Base-by-base conservation (phyloP, 2,888 invertebrate species). In the Criorhina ranunculi region DNA sequence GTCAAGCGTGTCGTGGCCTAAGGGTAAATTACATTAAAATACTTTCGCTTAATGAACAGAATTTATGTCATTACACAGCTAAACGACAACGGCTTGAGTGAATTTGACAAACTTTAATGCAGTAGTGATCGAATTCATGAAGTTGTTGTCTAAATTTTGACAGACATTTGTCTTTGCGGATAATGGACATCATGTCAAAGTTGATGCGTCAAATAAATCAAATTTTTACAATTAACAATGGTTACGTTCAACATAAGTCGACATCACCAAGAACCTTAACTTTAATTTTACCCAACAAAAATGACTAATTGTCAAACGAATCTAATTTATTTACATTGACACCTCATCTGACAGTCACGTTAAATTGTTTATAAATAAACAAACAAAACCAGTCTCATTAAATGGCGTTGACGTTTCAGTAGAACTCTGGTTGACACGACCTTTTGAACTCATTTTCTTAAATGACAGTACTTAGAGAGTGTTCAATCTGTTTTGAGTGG, bases 21-120 rank as follows among this genome's bases (percentile, higher is more conserved):
- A 51, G 49, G 49, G 64, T 51, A 64, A 64, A 64, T 40, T 59
- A 60, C 60, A 72, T 60, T 72, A 40, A 60, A 46, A 49, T 40
- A 44, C 51, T 49, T 49, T 40, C 59, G 40, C 72, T 60, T 60
- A 60, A 49, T 60, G 59, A 60, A 40, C 59, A 72, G 49, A 72
- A 60, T 60, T 60, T 60, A 51, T 72, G 60, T 51, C 60, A 49
- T 64, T 64, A 7, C 19, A 12, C 44, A 44, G 44, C 15, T 1
- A 9, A 17, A 17, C 44, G 60, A 49, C 17, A n/a, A 49, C 7
- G 24, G 12, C 24, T 49, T 35, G 24, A 49, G 35, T 64, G 17
- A 24, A 33, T 19, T 46, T 35, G 8, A 12, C n/a, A 33, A 46
- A 17, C 33, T 49, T 64, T 49, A 24, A 24, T 35, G 46, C 19